Conservation (phyloP, 2,797 vertebrate genomes). For the Meda fulgida region DNA sequence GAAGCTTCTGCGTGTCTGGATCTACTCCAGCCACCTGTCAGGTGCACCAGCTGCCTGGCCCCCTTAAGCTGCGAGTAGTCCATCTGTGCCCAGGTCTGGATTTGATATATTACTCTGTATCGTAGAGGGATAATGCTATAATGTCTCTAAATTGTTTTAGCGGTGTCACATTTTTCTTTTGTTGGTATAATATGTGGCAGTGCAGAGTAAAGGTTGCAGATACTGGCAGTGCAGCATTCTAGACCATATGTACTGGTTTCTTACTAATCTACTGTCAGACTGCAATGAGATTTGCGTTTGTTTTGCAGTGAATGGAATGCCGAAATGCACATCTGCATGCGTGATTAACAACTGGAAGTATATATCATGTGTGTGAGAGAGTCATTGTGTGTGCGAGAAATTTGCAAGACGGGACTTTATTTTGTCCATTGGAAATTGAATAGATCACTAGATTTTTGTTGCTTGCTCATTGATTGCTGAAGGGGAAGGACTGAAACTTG, state of each 20-base stretch:
- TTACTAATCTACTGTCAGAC: constrained; percentile 1
- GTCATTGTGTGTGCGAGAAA: no score
- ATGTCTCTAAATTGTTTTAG: constrained; percentile 45
- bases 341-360: constrained; percentile 1
- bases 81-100: constrained; percentile 56
- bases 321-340: constrained; percentile 4
- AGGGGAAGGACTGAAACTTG: not conserved
- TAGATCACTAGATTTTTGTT: not conserved
- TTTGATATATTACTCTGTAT: constrained; percentile 59
- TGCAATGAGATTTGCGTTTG: not conserved
- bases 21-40: constrained; percentile 68
- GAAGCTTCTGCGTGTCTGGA: constrained; percentile 63
- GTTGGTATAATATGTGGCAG: constrained; percentile 6
- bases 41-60: constrained; percentile 71
- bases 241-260: not conserved
- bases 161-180: constrained; percentile 41
- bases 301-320: not conserved
- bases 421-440: no score
- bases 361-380: no score
- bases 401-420: not conserved
- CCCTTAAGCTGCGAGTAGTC: constrained; percentile 50
- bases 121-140: constrained; percentile 46
- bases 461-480: not conserved
- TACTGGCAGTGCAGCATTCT: not conserved
- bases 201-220: not conserved